Base-by-base conservation (phyloP, 2,113 vertebrate genomes). In the Podarcis muralis region DNA sequence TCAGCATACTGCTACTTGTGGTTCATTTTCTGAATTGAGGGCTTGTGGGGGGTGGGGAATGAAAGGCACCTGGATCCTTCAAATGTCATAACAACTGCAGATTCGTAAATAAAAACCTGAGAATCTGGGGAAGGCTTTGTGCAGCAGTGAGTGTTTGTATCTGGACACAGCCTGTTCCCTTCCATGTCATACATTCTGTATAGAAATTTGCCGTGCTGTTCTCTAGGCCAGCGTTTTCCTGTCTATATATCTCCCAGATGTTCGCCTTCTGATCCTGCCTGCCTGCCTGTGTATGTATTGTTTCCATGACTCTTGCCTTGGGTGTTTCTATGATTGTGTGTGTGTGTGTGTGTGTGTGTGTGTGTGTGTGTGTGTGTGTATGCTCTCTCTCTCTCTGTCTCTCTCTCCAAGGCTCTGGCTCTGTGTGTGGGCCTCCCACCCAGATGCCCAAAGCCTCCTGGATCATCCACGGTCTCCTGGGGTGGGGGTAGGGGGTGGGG, bases 271-370 rank as follows among this genome's bases (percentile, higher is more conserved):
- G 75, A 27, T 79, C 72, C 69, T 12, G 4, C 40, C 27, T 35
- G 83, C 32, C 65, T 75, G 32, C 32, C 12, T 65, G 25, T 77
- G 71, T 66, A 25, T 66, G 4, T 78, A 59, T 20, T 18, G 81
- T 88, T 84, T 57, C 87, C 81, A 84, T 88, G 81, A 57, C 74
- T 32, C 35, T 35, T 68, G 59, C 43, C 23, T 68, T 53, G 81
- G 75, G 57, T 65, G 59, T 83, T 83, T 83, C 81, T 53, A 62
- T 57, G 75, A 13, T 74, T 88, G 20, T 74, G 76, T 27, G 13
- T 23, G 43, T 37, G 59, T 65, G 37, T 8, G 40, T 30, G 4
- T 20, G 4, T 30, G 5, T 59, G 23, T 69, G 68, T 69, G 68
- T 69, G 68, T 25, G 5, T 69, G 66, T 22, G 66, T 20, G 66